These are phyloP conservation scores for Eupithecia tripunctaria DNA, from an alignment of 2,888 invertebrate genomes.

Conservation along the genomic window DNA sequence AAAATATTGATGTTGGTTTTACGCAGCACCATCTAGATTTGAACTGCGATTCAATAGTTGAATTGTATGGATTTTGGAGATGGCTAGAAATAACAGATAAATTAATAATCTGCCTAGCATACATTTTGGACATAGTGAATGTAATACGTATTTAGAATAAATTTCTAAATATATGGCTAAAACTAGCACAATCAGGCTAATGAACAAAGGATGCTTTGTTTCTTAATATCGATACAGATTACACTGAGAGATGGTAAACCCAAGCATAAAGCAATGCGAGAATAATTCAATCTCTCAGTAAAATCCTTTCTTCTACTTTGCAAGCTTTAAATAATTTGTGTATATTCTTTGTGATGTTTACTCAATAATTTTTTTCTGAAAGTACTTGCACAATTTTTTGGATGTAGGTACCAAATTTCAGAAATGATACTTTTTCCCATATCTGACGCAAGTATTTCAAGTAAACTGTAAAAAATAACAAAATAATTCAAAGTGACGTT, in stretches of 20 bases:
- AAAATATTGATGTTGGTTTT: background rate
- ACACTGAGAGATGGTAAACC: background rate
- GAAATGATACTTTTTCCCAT: background rate
- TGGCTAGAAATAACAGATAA: too few species aligned
- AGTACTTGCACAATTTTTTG: background rate
- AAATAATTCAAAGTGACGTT: conserved; percentile 35
- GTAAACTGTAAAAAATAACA: background rate
- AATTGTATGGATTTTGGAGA: background rate
- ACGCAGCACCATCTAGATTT: background rate
- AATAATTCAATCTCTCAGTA: background rate
- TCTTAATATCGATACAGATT: background rate
- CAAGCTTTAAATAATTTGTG: background rate
- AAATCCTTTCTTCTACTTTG: background rate
- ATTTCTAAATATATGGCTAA: background rate
- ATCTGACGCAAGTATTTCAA: background rate
- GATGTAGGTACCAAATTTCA: background rate
- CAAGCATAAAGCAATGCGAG: background rate
- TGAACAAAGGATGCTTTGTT: background rate
- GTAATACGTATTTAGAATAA: too few species aligned
- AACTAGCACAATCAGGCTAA: background rate
- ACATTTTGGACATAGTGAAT: too few species aligned
- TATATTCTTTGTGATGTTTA: background rate
- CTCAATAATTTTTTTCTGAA: background rate
- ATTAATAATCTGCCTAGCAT: too few species aligned
- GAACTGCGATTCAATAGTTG: background rate